These are phyloP conservation scores for Aurelia aurita DNA, from an alignment of 30 jellyfish, hydroid and myxozoan genomes.

Conservation along the genomic window DNA sequence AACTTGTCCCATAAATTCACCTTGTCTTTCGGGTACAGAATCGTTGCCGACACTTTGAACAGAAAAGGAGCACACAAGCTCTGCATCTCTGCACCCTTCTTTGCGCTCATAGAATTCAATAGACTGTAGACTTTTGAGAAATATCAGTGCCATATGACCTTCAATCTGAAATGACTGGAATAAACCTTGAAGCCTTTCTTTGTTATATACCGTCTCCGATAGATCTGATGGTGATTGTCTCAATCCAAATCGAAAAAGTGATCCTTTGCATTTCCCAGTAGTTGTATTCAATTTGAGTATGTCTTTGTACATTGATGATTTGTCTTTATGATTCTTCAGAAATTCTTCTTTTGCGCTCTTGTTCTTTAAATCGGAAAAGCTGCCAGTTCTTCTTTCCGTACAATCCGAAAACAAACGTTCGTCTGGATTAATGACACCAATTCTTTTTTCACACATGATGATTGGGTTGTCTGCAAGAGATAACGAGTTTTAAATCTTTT, in stretches of 20 bases:
- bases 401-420: conserved; percentile 39
- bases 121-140: conserved; percentile 44
- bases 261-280: conserved; percentile 60
- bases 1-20: not conserved
- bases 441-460: conserved; percentile 46
- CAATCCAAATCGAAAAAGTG: conserved; percentile 69
- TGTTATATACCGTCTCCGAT: conserved; percentile 50
- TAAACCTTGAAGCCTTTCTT: conserved; percentile 26
- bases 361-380: not conserved
- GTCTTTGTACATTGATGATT: not conserved
- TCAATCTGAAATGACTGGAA: conserved; percentile 56
- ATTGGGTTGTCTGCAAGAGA: conserved; percentile 66
- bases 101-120: conserved; percentile 53
- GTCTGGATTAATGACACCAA: conserved; percentile 70
- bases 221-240: conserved; percentile 68
- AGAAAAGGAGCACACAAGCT: conserved; percentile 37
- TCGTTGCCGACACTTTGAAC: not conserved
- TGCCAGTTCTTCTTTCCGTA: too few species aligned
- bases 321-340: conserved; percentile 8
- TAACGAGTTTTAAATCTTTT: not conserved
- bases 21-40: not conserved
- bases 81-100: conserved; percentile 30
- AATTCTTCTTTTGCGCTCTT: not conserved
- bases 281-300: conserved; percentile 7
- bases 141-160: conserved; percentile 72